Conservation (phyloP, 2,888 invertebrate genomes). For the Tipula helvola region DNA sequence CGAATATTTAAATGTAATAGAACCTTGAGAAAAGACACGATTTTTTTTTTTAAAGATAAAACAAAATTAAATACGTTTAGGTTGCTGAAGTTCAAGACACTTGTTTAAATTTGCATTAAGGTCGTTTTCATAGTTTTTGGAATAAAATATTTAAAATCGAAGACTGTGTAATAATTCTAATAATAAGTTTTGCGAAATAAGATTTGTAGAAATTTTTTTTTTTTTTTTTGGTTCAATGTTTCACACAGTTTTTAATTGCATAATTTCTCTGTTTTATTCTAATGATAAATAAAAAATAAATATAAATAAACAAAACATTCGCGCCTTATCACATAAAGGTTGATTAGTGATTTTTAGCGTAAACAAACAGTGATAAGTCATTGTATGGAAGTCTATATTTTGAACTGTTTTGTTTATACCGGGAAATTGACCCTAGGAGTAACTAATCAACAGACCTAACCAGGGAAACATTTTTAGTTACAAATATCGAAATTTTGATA, state of each 20-base stretch:
- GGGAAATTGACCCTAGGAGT: no score
- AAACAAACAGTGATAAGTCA: no score
- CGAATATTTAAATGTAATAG: not conserved
- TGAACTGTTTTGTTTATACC: no score
- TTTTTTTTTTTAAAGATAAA: not conserved
- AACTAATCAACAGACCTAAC: no score
- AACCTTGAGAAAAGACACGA: not conserved
- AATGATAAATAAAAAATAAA: no score
- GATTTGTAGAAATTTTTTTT: not conserved
- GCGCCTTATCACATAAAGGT: no score
- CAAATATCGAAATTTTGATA: no score
- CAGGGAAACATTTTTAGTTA: no score
- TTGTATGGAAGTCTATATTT: no score
- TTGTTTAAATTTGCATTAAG: not conserved
- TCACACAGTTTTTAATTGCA: not conserved
- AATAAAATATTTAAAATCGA: not conserved
- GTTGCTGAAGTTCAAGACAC: not conserved
- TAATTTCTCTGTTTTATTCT: not conserved
- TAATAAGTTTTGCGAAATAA: not conserved
- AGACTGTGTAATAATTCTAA: not conserved
- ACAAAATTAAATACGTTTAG: not conserved
- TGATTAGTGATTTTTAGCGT: no score
- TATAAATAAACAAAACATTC: no score
- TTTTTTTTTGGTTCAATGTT: not conserved
- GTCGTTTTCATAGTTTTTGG: not conserved